Evolutionary conservation across 2,888 invertebrate species (phyloP).

Genomic region (Criorhina ranunculi): DNA sequence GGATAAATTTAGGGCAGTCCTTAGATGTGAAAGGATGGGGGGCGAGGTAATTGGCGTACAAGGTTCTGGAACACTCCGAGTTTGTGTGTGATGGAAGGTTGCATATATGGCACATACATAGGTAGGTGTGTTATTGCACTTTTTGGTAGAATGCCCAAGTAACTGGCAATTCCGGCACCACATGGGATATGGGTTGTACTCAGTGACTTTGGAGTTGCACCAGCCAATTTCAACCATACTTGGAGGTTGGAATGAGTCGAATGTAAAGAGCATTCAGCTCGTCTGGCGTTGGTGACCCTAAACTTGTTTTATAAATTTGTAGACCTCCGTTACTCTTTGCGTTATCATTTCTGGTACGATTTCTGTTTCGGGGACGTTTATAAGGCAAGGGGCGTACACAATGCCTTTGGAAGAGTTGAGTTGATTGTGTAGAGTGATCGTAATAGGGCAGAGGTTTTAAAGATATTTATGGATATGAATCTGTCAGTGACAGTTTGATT

Average conservation of each 20-base stretch:
- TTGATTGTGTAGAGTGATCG: constrained; percentile 2
- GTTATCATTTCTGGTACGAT: neutral
- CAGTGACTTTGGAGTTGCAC: neutral
- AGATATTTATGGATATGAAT: constrained; percentile 23
- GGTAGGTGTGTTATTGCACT: neutral
- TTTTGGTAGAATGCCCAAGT: neutral
- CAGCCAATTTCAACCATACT: neutral
- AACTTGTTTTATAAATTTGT: neutral
- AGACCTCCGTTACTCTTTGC: neutral
- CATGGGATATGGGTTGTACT: neutral
- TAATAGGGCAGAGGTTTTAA: constrained; percentile 1
- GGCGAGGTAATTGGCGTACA: neutral
- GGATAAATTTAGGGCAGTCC: neutral
- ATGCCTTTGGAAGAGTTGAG: constrained; percentile 3
- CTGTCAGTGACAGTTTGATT: neutral
- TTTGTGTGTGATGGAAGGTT: neutral
- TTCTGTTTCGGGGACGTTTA: neutral
- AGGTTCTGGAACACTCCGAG: neutral
- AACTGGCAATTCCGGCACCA: neutral
- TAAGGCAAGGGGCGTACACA: constrained; percentile 9
- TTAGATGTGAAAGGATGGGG: neutral
- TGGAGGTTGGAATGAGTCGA: neutral
- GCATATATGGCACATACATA: neutral
- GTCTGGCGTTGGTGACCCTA: neutral
- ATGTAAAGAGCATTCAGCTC: neutral